These are phyloP conservation scores for Tachina grossa DNA, from an alignment of 2,888 invertebrate genomes.

Conservation along the genomic window DNA sequence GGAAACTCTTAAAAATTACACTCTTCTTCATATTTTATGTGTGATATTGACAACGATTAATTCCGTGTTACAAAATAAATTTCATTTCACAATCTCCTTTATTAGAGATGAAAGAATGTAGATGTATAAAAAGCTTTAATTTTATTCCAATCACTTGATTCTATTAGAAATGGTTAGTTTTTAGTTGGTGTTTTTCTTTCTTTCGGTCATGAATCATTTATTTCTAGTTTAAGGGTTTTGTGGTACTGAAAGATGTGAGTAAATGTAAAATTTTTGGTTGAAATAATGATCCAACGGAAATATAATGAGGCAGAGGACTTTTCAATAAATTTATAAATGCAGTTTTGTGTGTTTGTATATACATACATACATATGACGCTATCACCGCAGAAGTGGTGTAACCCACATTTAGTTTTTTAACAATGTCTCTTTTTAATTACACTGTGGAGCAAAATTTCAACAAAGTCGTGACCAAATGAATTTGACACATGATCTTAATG, in stretches of 20 bases:
- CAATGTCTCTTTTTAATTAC: too few species aligned
- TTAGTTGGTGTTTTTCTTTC: not conserved
- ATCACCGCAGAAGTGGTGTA: too few species aligned
- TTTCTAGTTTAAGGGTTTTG: slow-evolving; percentile 38
- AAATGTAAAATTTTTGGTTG: slow-evolving; percentile 7
- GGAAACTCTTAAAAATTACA: too few species aligned
- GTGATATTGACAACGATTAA: too few species aligned
- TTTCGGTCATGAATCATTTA: slow-evolving; percentile 58
- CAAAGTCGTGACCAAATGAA: too few species aligned
- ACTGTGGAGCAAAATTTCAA: too few species aligned
- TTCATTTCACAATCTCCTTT: too few species aligned
- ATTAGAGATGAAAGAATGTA: not conserved
- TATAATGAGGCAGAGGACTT: not conserved
- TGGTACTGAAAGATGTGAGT: slow-evolving; percentile 35
- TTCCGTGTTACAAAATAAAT: too few species aligned
- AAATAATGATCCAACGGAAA: not conserved
- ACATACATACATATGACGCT: too few species aligned
- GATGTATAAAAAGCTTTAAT: not conserved
- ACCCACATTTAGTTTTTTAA: too few species aligned
- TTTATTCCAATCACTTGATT: slow-evolving; percentile 21
- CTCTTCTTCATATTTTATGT: too few species aligned
- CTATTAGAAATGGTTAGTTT: not conserved
- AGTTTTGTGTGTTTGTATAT: not conserved
- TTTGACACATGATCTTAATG: too few species aligned
- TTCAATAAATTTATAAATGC: not conserved